phyloP scores from a whole-genome alignment of 2,797 vertebrate genomes.

The Lepidocolaptes lacrymiger region DNA sequence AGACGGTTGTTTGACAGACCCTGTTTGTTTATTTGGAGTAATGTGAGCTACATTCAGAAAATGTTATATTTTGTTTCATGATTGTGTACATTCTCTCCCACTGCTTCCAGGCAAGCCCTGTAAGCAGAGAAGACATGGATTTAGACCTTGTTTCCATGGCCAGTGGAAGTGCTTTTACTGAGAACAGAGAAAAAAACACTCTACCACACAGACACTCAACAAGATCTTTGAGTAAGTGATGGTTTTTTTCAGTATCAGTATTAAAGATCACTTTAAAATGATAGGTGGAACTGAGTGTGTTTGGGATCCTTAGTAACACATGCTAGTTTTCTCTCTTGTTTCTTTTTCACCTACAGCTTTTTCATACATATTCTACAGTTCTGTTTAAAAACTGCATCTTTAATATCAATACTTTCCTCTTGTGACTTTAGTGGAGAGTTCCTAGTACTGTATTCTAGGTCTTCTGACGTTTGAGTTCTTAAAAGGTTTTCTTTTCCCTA shows the following conservation, averaged over 20 bases:
- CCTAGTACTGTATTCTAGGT: background rate
- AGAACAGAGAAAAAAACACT: slow-evolving; percentile 78
- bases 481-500: background rate
- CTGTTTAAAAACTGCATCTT: slow-evolving; percentile 41
- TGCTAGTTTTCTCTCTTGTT: background rate
- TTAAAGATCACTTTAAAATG: slow-evolving; percentile 65
- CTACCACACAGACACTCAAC: slow-evolving; percentile 75
- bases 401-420: slow-evolving; percentile 19
- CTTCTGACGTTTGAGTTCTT: slow-evolving; percentile 21
- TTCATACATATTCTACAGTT: background rate
- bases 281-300: slow-evolving; percentile 2
- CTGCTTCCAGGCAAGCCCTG: slow-evolving; percentile 81
- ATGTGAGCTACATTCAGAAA: slow-evolving; percentile 82
- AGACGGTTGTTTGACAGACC: slow-evolving; percentile 83
- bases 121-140: slow-evolving; percentile 83
- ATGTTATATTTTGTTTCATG: slow-evolving; percentile 85
- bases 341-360: background rate
- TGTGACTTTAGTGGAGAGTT: slow-evolving; percentile 37
- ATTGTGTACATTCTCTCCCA: slow-evolving; percentile 82
- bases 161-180: slow-evolving; percentile 79
- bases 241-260: slow-evolving; percentile 69
- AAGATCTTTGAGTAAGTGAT: slow-evolving; percentile 85
- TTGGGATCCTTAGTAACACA: background rate
- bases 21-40: slow-evolving; percentile 85
- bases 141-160: slow-evolving; percentile 79